Evolutionary conservation across 2,888 invertebrate species (phyloP).

Genomic region (Nomada ruficornis): DNA sequence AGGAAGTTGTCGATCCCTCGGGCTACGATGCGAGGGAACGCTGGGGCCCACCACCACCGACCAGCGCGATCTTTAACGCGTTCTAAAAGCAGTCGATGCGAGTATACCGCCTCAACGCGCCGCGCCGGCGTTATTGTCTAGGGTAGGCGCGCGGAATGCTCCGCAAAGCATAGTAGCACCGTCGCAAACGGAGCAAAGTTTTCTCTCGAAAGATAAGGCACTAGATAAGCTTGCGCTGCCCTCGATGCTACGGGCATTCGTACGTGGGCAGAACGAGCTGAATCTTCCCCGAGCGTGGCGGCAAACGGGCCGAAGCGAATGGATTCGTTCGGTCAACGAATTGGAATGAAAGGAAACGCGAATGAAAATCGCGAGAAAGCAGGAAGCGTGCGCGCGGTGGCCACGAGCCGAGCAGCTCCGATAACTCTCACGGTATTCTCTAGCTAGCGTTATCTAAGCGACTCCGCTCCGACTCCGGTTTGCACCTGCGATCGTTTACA

Average conservation of each 20-base stretch:
- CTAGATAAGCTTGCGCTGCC: too few species aligned
- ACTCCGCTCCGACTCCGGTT: constrained; percentile 12
- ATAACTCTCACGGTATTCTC: constrained; percentile 54
- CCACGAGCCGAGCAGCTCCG: constrained; percentile 10
- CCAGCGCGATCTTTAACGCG: constrained; percentile 34
- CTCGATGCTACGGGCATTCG: too few species aligned
- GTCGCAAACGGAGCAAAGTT: background rate
- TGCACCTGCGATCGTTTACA: constrained; percentile 10
- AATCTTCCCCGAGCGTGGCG: background rate
- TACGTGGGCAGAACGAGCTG: too few species aligned
- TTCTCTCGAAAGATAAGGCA: background rate
- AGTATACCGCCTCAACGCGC: constrained; percentile 9
- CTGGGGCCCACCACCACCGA: constrained; percentile 15
- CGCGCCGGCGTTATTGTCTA: background rate
- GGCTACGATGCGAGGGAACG: constrained; percentile 36
- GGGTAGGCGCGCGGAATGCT: background rate
- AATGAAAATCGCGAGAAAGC: constrained; percentile 58
- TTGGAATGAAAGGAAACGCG: constrained; percentile 37
- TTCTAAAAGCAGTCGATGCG: constrained; percentile 34
- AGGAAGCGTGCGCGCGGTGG: constrained; percentile 41
- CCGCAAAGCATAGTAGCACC: too few species aligned
- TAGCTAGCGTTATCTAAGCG: constrained; percentile 42
- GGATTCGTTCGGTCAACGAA: constrained; percentile 15
- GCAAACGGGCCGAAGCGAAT: background rate
- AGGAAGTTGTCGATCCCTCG: constrained; percentile 54